These are phyloP conservation scores for Diplodus sargus DNA, from an alignment of 2,797 vertebrate genomes.

Conservation along the genomic window DNA sequence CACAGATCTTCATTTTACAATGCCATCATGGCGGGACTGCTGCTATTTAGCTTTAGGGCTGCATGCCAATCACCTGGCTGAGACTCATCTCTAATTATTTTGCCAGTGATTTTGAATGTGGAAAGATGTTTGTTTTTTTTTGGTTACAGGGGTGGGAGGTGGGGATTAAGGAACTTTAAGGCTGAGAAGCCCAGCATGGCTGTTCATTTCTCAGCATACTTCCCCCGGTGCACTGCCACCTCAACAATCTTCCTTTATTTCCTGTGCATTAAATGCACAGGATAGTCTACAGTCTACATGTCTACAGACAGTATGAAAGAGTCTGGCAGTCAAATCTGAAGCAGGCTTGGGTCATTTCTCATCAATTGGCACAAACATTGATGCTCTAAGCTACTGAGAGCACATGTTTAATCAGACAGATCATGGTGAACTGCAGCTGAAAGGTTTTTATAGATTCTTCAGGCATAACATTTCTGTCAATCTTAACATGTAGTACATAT, in stretches of 20 bases:
- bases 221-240: slow-evolving; percentile 1
- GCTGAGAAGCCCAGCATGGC: slow-evolving; percentile 26
- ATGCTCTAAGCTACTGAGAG: background rate
- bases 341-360: background rate
- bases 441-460: background rate
- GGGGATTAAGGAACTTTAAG: slow-evolving; percentile 35
- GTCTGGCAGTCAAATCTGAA: background rate
- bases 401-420: slow-evolving; percentile 4
- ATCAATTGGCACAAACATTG: background rate
- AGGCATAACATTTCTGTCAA: background rate
- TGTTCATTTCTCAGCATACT: slow-evolving; percentile 22
- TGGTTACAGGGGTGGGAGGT: background rate
- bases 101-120: slow-evolving; percentile 18
- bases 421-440: slow-evolving; percentile 10
- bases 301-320: slow-evolving; percentile 5
- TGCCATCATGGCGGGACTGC: slow-evolving; percentile 14
- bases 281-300: slow-evolving; percentile 8
- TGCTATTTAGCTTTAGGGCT: slow-evolving; percentile 39
- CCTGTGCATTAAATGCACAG: background rate
- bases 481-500: background rate
- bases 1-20: slow-evolving; percentile 45
- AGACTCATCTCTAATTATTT: slow-evolving; percentile 35
- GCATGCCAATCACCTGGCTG: slow-evolving; percentile 52
- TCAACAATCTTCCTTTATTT: slow-evolving; percentile 13
- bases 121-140: slow-evolving; percentile 1